phyloP scores from a whole-genome alignment of 2,113 vertebrate species.

The Calonectris borealis region DNA sequence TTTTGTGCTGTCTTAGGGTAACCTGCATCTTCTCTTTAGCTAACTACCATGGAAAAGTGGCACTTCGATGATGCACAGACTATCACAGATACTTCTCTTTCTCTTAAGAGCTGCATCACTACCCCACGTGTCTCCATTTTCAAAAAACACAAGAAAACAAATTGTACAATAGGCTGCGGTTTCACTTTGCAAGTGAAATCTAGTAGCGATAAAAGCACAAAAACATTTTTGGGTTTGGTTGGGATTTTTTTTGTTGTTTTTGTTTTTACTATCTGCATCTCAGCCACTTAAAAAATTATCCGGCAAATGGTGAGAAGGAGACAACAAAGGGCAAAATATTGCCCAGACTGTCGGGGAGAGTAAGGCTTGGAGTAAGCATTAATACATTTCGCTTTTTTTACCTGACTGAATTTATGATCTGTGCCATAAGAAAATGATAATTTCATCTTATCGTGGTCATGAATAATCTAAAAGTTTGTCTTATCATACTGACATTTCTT shows the following conservation, averaged over 20 bases:
- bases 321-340: background rate
- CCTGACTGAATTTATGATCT: background rate
- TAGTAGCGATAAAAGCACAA: background rate
- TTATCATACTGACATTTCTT: background rate
- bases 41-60: background rate
- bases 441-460: too few relatives aligned
- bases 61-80: background rate
- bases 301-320: background rate
- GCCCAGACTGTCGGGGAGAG: background rate
- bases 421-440: background rate
- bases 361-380: background rate
- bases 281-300: background rate
- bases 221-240: background rate
- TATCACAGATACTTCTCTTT: background rate
- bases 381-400: background rate
- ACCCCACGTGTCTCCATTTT: background rate
- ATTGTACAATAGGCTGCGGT: too few relatives aligned
- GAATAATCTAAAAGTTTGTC: background rate
- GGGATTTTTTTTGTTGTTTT: too few relatives aligned
- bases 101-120: background rate
- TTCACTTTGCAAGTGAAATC: background rate
- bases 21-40: background rate
- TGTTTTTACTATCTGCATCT: background rate
- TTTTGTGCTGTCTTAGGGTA: background rate
- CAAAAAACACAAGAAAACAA: background rate